Percentiles rank a stretch among this genome's conserved stretches.
Evolutionary conservation across 2,797 vertebrate species (phyloP).

Genomic region (Luscinia luscinia): DNA sequence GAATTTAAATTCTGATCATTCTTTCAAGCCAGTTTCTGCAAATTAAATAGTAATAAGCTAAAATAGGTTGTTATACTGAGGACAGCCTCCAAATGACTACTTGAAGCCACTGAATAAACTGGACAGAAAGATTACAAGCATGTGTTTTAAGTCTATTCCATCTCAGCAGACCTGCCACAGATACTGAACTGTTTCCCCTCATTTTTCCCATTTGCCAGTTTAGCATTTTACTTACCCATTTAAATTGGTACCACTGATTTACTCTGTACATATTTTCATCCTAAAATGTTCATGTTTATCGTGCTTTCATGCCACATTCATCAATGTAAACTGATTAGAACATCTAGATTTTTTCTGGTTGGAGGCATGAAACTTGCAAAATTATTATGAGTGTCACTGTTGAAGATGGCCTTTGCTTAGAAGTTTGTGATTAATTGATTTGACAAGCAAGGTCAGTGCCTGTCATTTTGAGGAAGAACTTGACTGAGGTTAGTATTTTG

Average conservation of each 20-base stretch:
- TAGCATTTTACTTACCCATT: background rate
- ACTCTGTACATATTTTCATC: background rate
- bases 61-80: background rate
- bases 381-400: background rate
- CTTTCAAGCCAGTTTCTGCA: background rate
- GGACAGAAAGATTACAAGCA: background rate
- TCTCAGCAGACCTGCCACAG: background rate
- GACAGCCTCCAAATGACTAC: background rate
- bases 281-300: background rate
- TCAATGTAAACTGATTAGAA: background rate
- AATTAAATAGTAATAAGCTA: background rate
- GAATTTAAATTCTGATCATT: background rate
- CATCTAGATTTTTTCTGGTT: background rate
- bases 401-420: background rate
- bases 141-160: background rate
- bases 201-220: background rate
- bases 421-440: background rate
- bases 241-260: background rate
- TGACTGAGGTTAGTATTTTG: background rate
- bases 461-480: background rate
- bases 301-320: background rate
- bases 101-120: background rate
- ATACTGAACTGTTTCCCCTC: background rate
- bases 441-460: background rate
- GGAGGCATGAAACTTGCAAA: background rate